A percentile compares a stretch with the other conserved stretches of the same genome.
phyloP scores from a whole-genome alignment of 2,113 vertebrate genomes.

The Illadopsis cleaveri region DNA sequence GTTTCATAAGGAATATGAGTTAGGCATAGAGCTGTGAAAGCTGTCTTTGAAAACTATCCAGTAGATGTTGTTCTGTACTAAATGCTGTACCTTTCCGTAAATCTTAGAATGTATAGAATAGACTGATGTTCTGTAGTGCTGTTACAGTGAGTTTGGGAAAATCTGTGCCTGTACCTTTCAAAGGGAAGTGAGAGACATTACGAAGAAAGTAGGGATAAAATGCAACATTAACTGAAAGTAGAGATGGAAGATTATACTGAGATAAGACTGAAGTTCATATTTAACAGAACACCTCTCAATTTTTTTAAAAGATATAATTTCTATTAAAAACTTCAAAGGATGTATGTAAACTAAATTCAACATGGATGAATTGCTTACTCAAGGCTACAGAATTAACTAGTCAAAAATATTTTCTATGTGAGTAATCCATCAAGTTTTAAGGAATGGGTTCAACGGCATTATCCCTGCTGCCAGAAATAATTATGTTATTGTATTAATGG shows the following conservation, averaged over 20 bases:
- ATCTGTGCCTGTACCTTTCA: background rate
- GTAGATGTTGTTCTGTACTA: background rate
- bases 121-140: background rate
- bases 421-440: background rate
- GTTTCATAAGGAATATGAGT: background rate
- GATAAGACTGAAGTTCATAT: background rate
- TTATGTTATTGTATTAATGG: background rate
- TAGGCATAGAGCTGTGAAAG: background rate
- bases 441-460: background rate
- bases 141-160: background rate
- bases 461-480: background rate
- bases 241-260: background rate
- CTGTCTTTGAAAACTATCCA: background rate
- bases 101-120: background rate
- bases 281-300: background rate
- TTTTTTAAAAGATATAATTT: background rate
- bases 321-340: background rate
- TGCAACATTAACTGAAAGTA: background rate
- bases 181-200: background rate
- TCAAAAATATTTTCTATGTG: background rate
- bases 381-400: background rate
- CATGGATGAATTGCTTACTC: background rate
- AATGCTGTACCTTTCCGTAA: background rate
- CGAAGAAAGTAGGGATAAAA: background rate
- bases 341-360: background rate